These are phyloP conservation scores for Macrostomum cliftonense DNA, from an alignment of 2,888 invertebrate species.

Conservation along the genomic window DNA sequence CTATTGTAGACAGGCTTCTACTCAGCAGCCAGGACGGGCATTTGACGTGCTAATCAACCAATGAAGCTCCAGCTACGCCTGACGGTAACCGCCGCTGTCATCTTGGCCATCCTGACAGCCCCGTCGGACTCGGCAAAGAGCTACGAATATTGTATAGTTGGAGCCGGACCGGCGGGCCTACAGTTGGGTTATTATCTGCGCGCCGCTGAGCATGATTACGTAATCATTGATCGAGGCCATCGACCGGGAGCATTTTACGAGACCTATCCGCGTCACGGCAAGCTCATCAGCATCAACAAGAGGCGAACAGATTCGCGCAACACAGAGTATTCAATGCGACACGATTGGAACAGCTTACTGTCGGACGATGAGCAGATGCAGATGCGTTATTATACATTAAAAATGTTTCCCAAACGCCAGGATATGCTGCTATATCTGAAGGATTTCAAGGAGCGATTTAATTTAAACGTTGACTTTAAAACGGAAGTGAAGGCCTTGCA, in stretches of 20 bases:
- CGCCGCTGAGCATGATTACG: conserved; percentile 29
- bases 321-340: conserved; percentile 36
- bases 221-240: conserved; percentile 34
- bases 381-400: conserved; percentile 41
- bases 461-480: conserved; percentile 32
- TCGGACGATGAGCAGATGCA: conserved; percentile 19
- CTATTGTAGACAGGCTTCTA: too few species aligned
- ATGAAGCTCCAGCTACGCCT: too few species aligned
- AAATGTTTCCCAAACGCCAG: conserved; percentile 26
- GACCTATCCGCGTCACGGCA: conserved; percentile 33
- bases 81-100: too few species aligned
- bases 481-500: conserved; percentile 22
- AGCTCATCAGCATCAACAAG: conserved; percentile 39
- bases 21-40: too few species aligned
- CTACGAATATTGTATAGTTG: conserved; percentile 36
- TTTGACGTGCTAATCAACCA: too few species aligned
- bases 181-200: conserved; percentile 37
- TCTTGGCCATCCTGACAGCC: too few species aligned
- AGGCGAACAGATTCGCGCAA: conserved; percentile 32
- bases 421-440: conserved; percentile 27
- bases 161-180: conserved; percentile 38
- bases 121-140: too few species aligned
- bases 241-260: conserved; percentile 31
- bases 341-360: conserved; percentile 38
- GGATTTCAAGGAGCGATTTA: conserved; percentile 24